phyloP scores from a whole-genome alignment of 2,797 vertebrate genomes.

The Tangara arthus region DNA sequence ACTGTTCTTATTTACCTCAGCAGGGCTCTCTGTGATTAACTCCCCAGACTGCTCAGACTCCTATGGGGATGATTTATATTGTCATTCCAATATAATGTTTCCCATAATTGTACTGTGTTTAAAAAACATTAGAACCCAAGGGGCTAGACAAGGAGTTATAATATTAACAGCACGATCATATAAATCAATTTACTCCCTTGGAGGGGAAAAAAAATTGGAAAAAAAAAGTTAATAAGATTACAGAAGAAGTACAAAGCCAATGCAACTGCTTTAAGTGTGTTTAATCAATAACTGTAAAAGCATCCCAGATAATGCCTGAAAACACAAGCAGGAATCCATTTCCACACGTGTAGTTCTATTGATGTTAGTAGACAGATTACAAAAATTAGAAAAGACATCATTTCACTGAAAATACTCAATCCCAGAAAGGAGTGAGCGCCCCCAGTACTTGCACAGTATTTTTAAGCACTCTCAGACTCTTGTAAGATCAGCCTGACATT shows the following conservation, averaged over 20 bases:
- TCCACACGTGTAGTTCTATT: not conserved
- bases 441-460: not conserved
- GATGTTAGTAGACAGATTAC: not conserved
- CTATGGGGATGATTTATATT: conserved; percentile 72
- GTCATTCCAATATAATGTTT: conserved; percentile 68
- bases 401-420: not conserved
- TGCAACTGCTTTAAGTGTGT: not conserved
- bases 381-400: not conserved
- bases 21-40: conserved; percentile 49
- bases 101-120: conserved; percentile 68
- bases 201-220: conserved; percentile 12
- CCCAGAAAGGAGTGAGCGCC: not conserved
- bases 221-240: conserved; percentile 24
- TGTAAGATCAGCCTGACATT: not conserved
- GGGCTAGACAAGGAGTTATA: conserved; percentile 70
- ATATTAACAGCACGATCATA: conserved; percentile 69
- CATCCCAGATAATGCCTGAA: not conserved
- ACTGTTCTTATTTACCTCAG: conserved; percentile 74
- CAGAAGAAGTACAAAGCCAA: conserved; percentile 10
- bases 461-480: not conserved
- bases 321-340: not conserved
- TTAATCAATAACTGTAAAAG: conserved; percentile 41
- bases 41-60: conserved; percentile 46
- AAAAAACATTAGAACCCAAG: conserved; percentile 72
- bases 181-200: conserved; percentile 79